Evolutionary conservation across 2,113 vertebrate genomes (phyloP).

Genomic region (Mustela lutreola): DNA sequence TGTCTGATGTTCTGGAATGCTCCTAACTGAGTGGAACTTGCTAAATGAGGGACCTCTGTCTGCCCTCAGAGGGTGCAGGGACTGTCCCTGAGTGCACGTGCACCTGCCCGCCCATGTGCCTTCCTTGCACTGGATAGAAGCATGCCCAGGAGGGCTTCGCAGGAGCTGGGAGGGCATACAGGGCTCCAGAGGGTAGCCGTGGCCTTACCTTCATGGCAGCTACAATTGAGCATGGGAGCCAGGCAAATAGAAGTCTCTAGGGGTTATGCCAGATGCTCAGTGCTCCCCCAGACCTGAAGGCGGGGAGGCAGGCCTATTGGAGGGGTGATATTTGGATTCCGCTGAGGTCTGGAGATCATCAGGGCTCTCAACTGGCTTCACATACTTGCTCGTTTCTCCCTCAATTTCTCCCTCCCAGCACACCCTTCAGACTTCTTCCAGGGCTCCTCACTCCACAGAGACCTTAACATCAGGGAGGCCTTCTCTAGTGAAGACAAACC

Average conservation of each 20-base stretch:
- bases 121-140: not conserved
- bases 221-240: not conserved
- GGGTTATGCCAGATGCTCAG: not conserved
- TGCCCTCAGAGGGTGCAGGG: not conserved
- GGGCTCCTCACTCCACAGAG: not conserved
- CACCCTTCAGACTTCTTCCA: not conserved
- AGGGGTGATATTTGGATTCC: not conserved
- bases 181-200: not conserved
- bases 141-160: not conserved
- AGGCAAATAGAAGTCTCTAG: not conserved
- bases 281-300: accelerated
- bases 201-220: not conserved
- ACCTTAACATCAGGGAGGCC: not conserved
- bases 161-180: not conserved
- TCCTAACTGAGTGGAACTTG: not conserved
- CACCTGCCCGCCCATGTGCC: not conserved
- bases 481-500: not conserved
- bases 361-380: not conserved
- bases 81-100: not conserved
- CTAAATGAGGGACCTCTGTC: not conserved
- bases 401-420: not conserved
- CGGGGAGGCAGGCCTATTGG: not conserved
- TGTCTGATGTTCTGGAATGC: accelerated
- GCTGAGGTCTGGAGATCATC: not conserved
- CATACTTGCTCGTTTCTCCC: not conserved